Evolutionary conservation across 2,888 invertebrate species (phyloP), one percentile per base, ranked within the genome.

Genomic region (Bellardia bayeri): DNA sequence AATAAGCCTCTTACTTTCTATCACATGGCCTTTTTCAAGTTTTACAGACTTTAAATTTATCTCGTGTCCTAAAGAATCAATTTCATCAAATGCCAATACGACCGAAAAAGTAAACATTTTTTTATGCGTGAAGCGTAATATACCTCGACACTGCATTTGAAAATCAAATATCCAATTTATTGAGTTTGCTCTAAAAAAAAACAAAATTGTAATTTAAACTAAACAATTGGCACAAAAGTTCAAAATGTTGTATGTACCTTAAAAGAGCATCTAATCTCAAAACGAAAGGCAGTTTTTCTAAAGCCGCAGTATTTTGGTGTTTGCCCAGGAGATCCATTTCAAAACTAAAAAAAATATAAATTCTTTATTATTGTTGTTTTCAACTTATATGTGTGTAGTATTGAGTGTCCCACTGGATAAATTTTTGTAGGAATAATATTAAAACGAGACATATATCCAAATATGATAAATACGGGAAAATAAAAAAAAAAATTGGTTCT

Each of bases 81-180:
- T 11, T n/a, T 89, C 85, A 1, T 90, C 87, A 75, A 89, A 92
- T 14, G 72, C 72, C 0, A 92, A 37, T 23, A 85, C 71, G 1
- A 92, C 40, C 30, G 79, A 64, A 69, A 82, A 87, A 1, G 87
- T 86, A 11, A 76, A 33, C 14, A 88, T 54, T 58, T 85, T 79
- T 45, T 63, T 86, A 56, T 89, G 88, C 9, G 37, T 61, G 49
- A 89, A 89, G 3, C 68, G 8, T n/a, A 86, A 80, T 51, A 85
- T 30, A 2, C 88, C 84, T 37, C 89, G 87, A 45, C 42, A 37
- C 58, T 90, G 90, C 63, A 90, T 85, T 79, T 92, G 89, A 75
- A 69, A 86, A 69, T 92, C 90, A 51, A 91, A 91, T 83, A 90
- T 91, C 92, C 92, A 92, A 79, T 90, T 90, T 3, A 89, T 89